These are phyloP conservation scores for Temnothorax longispinosus DNA, from an alignment of 1,140 invertebrate species.

Conservation along the genomic window DNA sequence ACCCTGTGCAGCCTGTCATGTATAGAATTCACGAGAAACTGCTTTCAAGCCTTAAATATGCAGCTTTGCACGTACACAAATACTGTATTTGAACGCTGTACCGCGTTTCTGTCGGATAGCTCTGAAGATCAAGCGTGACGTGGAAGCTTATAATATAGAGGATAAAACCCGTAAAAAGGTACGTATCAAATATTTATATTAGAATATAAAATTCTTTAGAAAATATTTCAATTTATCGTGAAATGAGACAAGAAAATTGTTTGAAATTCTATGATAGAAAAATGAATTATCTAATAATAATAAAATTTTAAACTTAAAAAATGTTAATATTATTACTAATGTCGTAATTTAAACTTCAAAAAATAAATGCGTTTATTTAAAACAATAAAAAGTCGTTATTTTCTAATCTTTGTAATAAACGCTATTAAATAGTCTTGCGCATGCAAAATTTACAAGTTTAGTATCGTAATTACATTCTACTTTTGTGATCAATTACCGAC, in stretches of 20 bases:
- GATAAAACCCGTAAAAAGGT: neutral
- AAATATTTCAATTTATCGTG: neutral
- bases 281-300: neutral
- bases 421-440: neutral
- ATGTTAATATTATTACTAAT: neutral
- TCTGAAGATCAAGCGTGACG: slow-evolving; percentile 28
- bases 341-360: neutral
- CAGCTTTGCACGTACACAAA: slow-evolving; percentile 29
- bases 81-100: slow-evolving; percentile 5
- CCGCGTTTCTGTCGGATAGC: slow-evolving; percentile 24
- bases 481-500: slow-evolving; percentile 4
- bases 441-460: neutral
- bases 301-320: neutral
- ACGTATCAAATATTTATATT: slow-evolving; percentile 19
- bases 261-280: neutral
- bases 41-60: slow-evolving; percentile 39
- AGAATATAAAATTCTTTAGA: neutral
- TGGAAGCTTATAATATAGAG: slow-evolving; percentile 6
- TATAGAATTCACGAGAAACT: slow-evolving; percentile 33
- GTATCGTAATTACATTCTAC: neutral
- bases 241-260: neutral
- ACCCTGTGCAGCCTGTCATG: neutral
- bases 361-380: neutral
- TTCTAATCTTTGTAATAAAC: neutral
- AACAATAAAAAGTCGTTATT: neutral